Base-by-base conservation (phyloP, 2,888 invertebrate genomes). In the Phoronis australis region DNA sequence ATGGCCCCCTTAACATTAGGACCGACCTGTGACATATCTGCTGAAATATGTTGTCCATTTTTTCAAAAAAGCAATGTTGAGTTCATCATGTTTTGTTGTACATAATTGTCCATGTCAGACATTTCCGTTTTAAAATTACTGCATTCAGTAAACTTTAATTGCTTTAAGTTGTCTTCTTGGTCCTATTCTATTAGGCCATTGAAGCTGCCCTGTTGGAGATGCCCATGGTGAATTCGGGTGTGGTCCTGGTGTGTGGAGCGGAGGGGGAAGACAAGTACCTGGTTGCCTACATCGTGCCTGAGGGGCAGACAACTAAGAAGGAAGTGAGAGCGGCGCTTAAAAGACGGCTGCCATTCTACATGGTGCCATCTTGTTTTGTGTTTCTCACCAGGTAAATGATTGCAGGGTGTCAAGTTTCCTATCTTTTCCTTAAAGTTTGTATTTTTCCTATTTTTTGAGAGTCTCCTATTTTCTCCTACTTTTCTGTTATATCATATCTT, bases 181-280 rank as follows among this genome's bases (percentile, higher is more conserved):
- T 39, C 47, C 9, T 45, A 47, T 37, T 21, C n/a, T 46, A 51
- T 1, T 52, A 78, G 75, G 78, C 78, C 9, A 72, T 78, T n/a
- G 77, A 78, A 54, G 61, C 68, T 23, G 73, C 75, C 20, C 59
- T 78, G 47, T 61, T 75, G 58, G 68, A 73, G 18, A 55, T 77
- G 42, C 53, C 66, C 2, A 63, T 64, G 60, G 73, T 78, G 20
- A 64, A 69, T 45, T 62, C 69, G 12, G 71, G 73, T 59, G 71
- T 74, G 21, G 75, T 78, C 25, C 48, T 76, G 45, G 72, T 68
- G 41, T 60, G 67, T 42, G 78, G 78, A 20, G 68, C 68, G 5
- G 78, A 78, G 56, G 78, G 78, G 9, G 69, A 77, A 45, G 75
- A 78, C 59, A 78, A 77, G 54, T 71, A 71, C 56, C 62, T 78